Base-by-base conservation (phyloP, 2,888 invertebrate genomes). In the Noctua janthina region DNA sequence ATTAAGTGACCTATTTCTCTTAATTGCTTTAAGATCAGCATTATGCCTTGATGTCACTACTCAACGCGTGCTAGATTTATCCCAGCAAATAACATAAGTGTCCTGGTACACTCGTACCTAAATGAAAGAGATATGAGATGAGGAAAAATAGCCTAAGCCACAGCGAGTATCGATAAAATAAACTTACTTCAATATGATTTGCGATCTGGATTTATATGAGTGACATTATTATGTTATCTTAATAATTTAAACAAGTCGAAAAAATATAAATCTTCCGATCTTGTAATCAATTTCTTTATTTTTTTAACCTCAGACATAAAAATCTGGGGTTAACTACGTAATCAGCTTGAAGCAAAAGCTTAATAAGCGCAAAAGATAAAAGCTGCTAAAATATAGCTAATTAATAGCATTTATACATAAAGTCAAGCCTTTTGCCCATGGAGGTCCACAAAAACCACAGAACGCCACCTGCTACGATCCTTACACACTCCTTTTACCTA, bases 1-100 rank as follows among this genome's bases (percentile, higher is more conserved):
- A 15, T 39, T 15, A 17, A 39, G 43, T 79, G 51, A n/a, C 62
- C 62, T 43, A 62, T 15, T 79, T 79, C 13, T 62, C 29, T 10
- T 79, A 79, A 79, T 79, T 39, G 13, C 46, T 70, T 43, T 20
- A 71, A 62, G 43, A 8, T 62, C 15, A n/a, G 17, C 43, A 43
- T n/a, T 29, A 35, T 10, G 43, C n/a, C 6, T 46, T 51, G n/a
- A 46, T 54, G 15, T 71, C 62, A 79, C 8, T 15, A 79, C 8
- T 15, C 5, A 6, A 76, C 7, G 4, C 17, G 11, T 6, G 2
- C 23, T 39, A 39, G 51, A 77, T 29, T 20, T 1, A 8, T 75
- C 39, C 35, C 15, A 20, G 7, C 39, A 43, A 51, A 64, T 43
- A 75, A 51, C 6, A 39, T 23, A 17, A 46, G 46, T 46, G 15